Base-by-base conservation (phyloP, 2,888 invertebrate species). In the Apeira syringaria region DNA sequence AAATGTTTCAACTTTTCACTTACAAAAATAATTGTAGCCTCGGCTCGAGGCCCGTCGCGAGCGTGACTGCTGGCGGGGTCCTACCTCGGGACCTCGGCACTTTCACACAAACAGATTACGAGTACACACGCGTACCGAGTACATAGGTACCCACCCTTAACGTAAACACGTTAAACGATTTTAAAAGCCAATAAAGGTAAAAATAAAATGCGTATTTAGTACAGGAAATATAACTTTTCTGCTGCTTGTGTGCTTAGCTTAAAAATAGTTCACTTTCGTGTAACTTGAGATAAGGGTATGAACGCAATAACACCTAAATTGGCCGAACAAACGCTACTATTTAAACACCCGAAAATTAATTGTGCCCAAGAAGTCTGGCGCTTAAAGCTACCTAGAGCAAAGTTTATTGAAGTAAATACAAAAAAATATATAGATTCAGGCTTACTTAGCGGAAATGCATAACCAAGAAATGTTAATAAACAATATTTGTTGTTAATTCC, bases 261-360 rank as follows among this genome's bases (percentile, higher is more conserved):
- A n/a, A 30, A 30, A 18, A 25, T 12, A 26, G 27, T 8, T 34
- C 17, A 26, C n/a, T 37, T 39, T 39, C 39, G 39, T 45, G 38
- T 27, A 18, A 20, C 10, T 9, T 30, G 13, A 39, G 45, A 45
- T 45, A 45, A 45, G 39, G n/a, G 29, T 39, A 45, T 39, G 38
- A 25, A 17, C 29, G 33, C 33, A 44, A 38, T 44, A 44, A 41
- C 35, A 32, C 30, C 24, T 28, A 47, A 42, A 42, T 51, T 46
- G 43, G 28, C 38, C 45, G 48, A 50, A 48, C 43, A 47, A 53
- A 53, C 50, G 47, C 45, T 29, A 47, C 37, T 24, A 47, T 29
- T 32, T 41, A 45, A 47, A 41, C 35, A 46, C 45, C 50, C 40
- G 45, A 50, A 53, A 53, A 53, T 46, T 47, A 50, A 50, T 42